Percentiles rank a stretch among this genome's conserved stretches.
phyloP scores from a whole-genome alignment of 1,140 invertebrate species.

The Apis laboriosa region DNA sequence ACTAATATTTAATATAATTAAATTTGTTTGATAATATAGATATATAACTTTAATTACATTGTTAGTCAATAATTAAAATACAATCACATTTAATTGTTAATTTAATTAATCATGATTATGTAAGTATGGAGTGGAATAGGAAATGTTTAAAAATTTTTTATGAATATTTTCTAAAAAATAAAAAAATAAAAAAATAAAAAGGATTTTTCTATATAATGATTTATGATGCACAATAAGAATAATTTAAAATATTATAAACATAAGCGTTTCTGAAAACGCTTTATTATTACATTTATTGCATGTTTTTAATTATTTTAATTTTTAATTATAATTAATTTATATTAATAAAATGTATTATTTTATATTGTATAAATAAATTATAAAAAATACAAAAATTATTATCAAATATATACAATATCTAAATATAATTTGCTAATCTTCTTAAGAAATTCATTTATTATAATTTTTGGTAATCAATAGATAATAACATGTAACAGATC shows the following conservation, averaged over 20 bases:
- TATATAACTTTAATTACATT: not conserved
- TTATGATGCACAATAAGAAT: constrained; percentile 19
- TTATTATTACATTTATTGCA: constrained; percentile 29
- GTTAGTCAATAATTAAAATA: constrained; percentile 10
- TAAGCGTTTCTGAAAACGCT: constrained; percentile 39
- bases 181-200: not conserved
- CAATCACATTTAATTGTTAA: not conserved
- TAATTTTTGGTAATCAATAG: not conserved
- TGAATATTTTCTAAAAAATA: not conserved
- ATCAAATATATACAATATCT: not conserved
- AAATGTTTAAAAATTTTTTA: constrained; percentile 8
- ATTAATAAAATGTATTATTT: constrained; percentile 8
- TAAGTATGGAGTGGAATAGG: constrained; percentile 3
- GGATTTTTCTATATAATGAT: not conserved
- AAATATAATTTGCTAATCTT: constrained; percentile 30
- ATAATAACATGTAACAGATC: not conserved
- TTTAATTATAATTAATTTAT: constrained; percentile 5
- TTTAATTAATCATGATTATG: not conserved
- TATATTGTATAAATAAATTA: constrained; percentile 1
- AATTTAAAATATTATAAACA: constrained; percentile 26
- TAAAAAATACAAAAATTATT: constrained; percentile 17
- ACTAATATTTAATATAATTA: not conserved
- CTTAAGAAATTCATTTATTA: constrained; percentile 6
- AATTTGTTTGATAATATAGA: not conserved
- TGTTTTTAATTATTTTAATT: constrained; percentile 23